Evolutionary conservation across 2,888 invertebrate species (phyloP).

Genomic region (Pseudanteris insignis): DNA sequence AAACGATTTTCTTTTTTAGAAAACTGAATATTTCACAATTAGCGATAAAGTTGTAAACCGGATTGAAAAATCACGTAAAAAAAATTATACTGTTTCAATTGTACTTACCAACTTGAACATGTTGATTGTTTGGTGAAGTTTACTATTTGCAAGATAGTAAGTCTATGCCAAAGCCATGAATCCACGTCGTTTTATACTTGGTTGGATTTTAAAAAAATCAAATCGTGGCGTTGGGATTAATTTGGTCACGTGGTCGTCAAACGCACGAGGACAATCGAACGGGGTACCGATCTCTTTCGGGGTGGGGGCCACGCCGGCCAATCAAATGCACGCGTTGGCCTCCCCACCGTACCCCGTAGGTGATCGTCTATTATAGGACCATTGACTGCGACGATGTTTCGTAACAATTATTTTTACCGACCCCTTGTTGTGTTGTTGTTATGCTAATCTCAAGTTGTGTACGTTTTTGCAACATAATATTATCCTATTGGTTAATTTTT

Average conservation of each 20-base stretch:
- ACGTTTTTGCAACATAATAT: constrained; percentile 10
- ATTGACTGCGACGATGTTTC: constrained; percentile 33
- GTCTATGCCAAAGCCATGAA: constrained; percentile 52
- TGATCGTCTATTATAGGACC: constrained; percentile 43
- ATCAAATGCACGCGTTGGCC: constrained; percentile 39
- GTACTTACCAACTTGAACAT: constrained; percentile 66
- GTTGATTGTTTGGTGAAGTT: constrained; percentile 57
- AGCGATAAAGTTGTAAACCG: too few relatives aligned
- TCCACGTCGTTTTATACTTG: constrained; percentile 59
- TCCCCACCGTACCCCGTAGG: constrained; percentile 29
- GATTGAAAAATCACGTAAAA: too few relatives aligned
- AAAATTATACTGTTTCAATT: background rate
- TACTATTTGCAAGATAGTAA: constrained; percentile 61
- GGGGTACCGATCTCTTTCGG: constrained; percentile 41
- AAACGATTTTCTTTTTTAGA: too few relatives aligned
- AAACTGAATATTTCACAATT: too few relatives aligned
- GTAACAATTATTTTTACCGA: constrained; percentile 41
- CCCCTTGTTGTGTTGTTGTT: constrained; percentile 29
- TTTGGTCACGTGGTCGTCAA: constrained; percentile 54
- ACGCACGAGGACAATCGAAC: constrained; percentile 30
- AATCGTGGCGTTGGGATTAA: constrained; percentile 45
- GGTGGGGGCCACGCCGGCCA: constrained; percentile 52
- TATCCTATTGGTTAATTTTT: background rate
- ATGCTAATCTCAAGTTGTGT: constrained; percentile 3
- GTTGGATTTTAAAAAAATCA: constrained; percentile 55